Conservation (phyloP, 2,888 invertebrate species). For the Oegoconia quadripuncta region DNA sequence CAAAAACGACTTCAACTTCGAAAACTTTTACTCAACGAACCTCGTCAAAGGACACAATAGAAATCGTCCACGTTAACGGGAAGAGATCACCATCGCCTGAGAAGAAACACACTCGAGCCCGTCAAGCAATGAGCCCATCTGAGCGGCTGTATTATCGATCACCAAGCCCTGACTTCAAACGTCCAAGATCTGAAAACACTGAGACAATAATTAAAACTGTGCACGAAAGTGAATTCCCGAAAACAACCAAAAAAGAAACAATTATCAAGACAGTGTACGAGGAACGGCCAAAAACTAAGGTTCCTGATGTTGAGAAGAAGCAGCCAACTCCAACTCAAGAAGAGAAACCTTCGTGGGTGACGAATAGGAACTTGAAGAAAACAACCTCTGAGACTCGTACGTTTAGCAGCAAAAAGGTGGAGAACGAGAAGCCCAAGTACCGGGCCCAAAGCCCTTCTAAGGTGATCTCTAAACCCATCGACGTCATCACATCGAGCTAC, state of each 20-base stretch:
- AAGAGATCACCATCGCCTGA: conserved; percentile 57
- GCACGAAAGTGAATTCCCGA: conserved; percentile 32
- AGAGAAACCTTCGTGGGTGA: conserved; percentile 82
- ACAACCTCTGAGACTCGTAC: conserved; percentile 58
- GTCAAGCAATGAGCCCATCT: conserved; percentile 23
- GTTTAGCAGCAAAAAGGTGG: conserved; percentile 58
- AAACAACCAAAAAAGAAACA: conserved; percentile 45
- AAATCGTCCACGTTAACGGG: conserved; percentile 47
- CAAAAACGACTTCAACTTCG: conserved; percentile 34
- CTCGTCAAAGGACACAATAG: conserved; percentile 53
- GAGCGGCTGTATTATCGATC: conserved; percentile 44
- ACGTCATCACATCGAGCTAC: conserved; percentile 88
- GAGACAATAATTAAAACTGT: conserved; percentile 34
- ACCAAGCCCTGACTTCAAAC: conserved; percentile 52
- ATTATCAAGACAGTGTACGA: conserved; percentile 51
- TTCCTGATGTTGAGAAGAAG: conserved; percentile 53
- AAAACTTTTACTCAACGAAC: conserved; percentile 45
- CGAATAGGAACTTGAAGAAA: conserved; percentile 79
- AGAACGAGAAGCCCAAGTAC: conserved; percentile 59
- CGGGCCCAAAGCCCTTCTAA: conserved; percentile 61
- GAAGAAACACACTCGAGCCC: conserved; percentile 38
- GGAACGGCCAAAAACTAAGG: too few species aligned
- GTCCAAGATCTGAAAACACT: conserved; percentile 20
- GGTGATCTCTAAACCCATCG: conserved; percentile 68
- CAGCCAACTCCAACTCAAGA: conserved; percentile 53